Conservation (phyloP, 1,140 invertebrate species). For the Hydropsyche tenuis region DNA sequence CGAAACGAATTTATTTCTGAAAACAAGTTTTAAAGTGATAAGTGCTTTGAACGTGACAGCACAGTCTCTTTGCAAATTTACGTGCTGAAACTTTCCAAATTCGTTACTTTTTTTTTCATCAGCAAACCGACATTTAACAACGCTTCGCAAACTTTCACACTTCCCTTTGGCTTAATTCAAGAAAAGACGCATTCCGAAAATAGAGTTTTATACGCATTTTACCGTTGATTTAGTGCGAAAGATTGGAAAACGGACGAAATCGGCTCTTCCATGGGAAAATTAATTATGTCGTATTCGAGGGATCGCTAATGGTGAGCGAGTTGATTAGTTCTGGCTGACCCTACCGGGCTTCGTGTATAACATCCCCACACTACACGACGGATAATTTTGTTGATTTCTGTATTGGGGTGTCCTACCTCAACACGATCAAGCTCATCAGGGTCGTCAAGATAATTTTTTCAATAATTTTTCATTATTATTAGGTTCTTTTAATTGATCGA, state of each 20-base stretch:
- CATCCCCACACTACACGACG: neutral
- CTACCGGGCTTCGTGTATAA: neutral
- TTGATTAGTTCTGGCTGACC: constrained; percentile 31
- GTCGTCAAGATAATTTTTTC: constrained; percentile 9
- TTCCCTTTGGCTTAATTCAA: too few species aligned
- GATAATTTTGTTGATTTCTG: constrained; percentile 38
- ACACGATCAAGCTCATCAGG: neutral
- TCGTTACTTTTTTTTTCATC: too few species aligned
- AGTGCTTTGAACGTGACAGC: neutral
- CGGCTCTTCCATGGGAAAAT: neutral
- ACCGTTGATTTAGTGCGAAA: too few species aligned
- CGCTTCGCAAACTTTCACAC: neutral
- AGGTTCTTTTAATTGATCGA: too few species aligned
- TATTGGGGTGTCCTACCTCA: neutral
- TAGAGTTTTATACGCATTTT: too few species aligned
- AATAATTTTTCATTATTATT: neutral
- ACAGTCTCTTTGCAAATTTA: neutral
- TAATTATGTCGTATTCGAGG: constrained; percentile 2
- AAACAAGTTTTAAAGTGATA: constrained; percentile 20
- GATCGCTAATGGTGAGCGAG: constrained; percentile 22
- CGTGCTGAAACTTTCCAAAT: too few species aligned
- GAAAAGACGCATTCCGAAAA: too few species aligned
- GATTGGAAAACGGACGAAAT: neutral
- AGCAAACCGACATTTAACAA: neutral
- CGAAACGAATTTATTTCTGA: neutral